A percentile compares a stretch with the other conserved stretches of the same genome.
These are phyloP conservation scores for Sciaenops ocellatus DNA, from an alignment of 2,797 vertebrate genomes.

Conservation along the genomic window DNA sequence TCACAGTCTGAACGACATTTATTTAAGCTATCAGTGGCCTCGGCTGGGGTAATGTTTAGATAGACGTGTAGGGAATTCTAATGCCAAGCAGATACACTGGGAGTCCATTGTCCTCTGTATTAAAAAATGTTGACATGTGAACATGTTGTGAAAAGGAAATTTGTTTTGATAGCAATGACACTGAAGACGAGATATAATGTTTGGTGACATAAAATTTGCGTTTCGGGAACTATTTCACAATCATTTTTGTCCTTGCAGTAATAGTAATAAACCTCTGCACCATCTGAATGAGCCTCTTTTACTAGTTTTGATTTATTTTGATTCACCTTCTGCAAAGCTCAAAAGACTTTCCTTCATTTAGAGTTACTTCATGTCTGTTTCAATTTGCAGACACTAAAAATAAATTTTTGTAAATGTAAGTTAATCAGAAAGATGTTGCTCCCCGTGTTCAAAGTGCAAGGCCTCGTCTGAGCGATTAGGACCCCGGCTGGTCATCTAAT, in stretches of 20 bases:
- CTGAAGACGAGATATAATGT: conserved; percentile 24
- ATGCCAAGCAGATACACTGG: conserved; percentile 33
- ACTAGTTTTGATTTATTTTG: conserved; percentile 25
- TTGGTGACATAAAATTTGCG: conserved; percentile 11
- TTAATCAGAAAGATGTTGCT: conserved; percentile 63
- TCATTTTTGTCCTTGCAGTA: background rate
- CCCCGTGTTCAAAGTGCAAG: conserved; percentile 62
- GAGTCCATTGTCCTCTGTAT: conserved; percentile 31
- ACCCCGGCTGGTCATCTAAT: conserved; percentile 72
- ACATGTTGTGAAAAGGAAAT: conserved; percentile 11
- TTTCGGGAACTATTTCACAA: conserved; percentile 13
- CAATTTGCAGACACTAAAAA: conserved; percentile 45
- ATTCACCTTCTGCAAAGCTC: conserved; percentile 23
- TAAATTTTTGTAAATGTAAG: conserved; percentile 39
- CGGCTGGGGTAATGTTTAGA: conserved; percentile 45
- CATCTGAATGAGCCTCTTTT: conserved; percentile 28
- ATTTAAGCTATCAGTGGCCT: conserved; percentile 55
- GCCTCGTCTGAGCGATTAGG: conserved; percentile 67
- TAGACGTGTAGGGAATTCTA: conserved; percentile 58
- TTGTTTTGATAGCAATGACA: conserved; percentile 19
- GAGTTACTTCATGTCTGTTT: conserved; percentile 23
- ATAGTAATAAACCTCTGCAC: background rate
- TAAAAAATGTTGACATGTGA: conserved; percentile 29
- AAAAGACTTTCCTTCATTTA: conserved; percentile 29
- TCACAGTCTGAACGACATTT: conserved; percentile 56